These are phyloP conservation scores for Temnopleurus reevesii DNA, from an alignment of 53 echinoderm and acorn worm genomes.

Conservation along the genomic window DNA sequence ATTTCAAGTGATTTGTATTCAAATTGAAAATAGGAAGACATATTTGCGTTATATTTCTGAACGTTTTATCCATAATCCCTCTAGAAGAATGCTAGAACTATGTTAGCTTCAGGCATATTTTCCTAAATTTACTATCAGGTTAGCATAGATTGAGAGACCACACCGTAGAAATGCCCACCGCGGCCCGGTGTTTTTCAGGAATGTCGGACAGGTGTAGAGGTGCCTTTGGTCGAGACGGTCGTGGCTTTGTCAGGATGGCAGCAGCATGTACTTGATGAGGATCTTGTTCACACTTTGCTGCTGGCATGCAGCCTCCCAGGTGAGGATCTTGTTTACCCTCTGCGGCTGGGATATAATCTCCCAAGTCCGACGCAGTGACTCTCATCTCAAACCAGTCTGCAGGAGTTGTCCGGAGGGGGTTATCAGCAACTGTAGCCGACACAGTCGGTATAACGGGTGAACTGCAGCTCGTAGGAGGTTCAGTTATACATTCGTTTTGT, in stretches of 20 bases:
- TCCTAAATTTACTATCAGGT: too few relatives aligned
- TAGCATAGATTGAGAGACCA: too few relatives aligned
- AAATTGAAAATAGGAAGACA: too few relatives aligned
- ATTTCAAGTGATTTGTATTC: too few relatives aligned
- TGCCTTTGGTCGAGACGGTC: not conserved
- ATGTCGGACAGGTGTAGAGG: not conserved
- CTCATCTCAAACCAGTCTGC: not conserved
- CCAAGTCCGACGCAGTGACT: not conserved
- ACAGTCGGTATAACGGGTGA: not conserved
- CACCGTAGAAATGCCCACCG: not conserved
- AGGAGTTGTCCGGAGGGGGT: not conserved
- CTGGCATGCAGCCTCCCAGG: too few relatives aligned
- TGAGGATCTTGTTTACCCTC: not conserved
- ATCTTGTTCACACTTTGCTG: too few relatives aligned
- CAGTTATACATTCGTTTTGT: too few relatives aligned
- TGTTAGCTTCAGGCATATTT: not conserved
- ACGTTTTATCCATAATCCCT: too few relatives aligned
- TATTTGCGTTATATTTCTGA: too few relatives aligned
- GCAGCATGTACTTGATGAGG: not conserved
- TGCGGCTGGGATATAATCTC: not conserved
- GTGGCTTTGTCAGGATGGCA: not conserved
- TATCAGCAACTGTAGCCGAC: not conserved
- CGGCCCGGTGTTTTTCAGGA: not conserved
- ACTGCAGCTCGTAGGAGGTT: too few relatives aligned
- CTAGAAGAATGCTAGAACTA: too few relatives aligned